A percentile compares a stretch with the other conserved stretches of the same genome.
Evolutionary conservation across 2,888 invertebrate genomes (phyloP).

Genomic region (Macaria liturata): DNA sequence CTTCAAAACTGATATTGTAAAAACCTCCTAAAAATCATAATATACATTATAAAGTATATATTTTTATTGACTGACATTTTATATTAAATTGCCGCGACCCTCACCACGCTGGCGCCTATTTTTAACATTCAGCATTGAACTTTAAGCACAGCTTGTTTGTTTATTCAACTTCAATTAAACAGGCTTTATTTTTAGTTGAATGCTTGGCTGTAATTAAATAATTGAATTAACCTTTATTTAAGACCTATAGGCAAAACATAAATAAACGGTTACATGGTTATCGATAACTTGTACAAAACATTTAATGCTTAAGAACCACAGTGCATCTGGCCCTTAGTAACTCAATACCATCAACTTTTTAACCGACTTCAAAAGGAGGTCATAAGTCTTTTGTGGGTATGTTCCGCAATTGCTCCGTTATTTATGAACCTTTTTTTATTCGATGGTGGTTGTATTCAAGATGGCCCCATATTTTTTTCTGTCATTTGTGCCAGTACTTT

Average conservation of each 20-base stretch:
- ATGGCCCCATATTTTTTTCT: too few species aligned
- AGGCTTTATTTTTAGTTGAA: neutral
- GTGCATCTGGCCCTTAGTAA: too few species aligned
- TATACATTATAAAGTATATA: too few species aligned
- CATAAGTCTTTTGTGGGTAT: too few species aligned
- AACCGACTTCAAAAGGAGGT: too few species aligned
- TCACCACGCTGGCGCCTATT: slow-evolving; percentile 36
- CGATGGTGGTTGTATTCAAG: too few species aligned
- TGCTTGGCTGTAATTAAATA: neutral
- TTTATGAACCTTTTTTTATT: too few species aligned
- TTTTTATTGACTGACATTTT: neutral
- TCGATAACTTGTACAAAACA: neutral
- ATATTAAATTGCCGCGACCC: slow-evolving; percentile 46
- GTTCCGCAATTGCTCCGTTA: too few species aligned
- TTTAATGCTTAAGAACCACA: neutral
- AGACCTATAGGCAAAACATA: neutral
- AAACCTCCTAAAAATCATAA: too few species aligned
- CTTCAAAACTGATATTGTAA: too few species aligned
- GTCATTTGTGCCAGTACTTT: too few species aligned
- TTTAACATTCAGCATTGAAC: slow-evolving; percentile 41
- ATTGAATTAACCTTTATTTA: neutral
- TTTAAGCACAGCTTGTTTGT: slow-evolving; percentile 24
- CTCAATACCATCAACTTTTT: too few species aligned
- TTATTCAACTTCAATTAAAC: slow-evolving; percentile 9
- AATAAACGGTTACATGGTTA: neutral